Conservation (phyloP, 2,888 invertebrate genomes). For the Mimas tiliae region DNA sequence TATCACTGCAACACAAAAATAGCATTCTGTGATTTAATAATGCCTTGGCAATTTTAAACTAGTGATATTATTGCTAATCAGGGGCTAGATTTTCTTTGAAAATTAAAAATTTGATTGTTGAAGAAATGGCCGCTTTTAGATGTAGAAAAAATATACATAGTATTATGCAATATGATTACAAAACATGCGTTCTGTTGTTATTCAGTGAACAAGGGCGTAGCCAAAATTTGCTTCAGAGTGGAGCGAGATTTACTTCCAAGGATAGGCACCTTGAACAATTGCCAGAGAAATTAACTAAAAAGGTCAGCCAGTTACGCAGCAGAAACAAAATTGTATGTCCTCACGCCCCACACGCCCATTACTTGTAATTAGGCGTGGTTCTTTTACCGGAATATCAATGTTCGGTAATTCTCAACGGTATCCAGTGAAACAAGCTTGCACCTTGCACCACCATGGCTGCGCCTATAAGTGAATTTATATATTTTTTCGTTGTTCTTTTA, state of each 20-base stretch:
- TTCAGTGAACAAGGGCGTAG: neutral
- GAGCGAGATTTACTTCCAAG: too few relatives aligned
- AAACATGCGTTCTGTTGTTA: slow-evolving; percentile 45
- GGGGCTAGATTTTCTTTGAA: slow-evolving; percentile 52
- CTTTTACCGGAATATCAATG: too few relatives aligned
- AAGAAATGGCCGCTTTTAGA: slow-evolving; percentile 51
- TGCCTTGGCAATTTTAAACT: slow-evolving; percentile 69
- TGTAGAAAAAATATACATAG: slow-evolving; percentile 40
- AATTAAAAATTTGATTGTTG: slow-evolving; percentile 42
- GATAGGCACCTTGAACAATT: too few relatives aligned
- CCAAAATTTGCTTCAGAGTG: too few relatives aligned
- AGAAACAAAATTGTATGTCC: too few relatives aligned
- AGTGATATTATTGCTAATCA: slow-evolving; percentile 61
- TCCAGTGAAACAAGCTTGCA: too few relatives aligned
- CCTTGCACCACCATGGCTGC: too few relatives aligned
- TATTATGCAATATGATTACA: slow-evolving; percentile 38
- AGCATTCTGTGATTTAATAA: slow-evolving; percentile 73
- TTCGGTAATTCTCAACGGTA: too few relatives aligned
- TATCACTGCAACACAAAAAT: slow-evolving; percentile 55
- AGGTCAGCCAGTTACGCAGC: too few relatives aligned
- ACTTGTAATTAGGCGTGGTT: too few relatives aligned
- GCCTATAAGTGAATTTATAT: neutral
- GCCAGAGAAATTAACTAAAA: too few relatives aligned
- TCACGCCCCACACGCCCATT: too few relatives aligned
- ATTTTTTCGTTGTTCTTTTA: slow-evolving; percentile 35